Evolutionary conservation across 2,797 vertebrate species (phyloP).

Genomic region (Falco rusticolus): DNA sequence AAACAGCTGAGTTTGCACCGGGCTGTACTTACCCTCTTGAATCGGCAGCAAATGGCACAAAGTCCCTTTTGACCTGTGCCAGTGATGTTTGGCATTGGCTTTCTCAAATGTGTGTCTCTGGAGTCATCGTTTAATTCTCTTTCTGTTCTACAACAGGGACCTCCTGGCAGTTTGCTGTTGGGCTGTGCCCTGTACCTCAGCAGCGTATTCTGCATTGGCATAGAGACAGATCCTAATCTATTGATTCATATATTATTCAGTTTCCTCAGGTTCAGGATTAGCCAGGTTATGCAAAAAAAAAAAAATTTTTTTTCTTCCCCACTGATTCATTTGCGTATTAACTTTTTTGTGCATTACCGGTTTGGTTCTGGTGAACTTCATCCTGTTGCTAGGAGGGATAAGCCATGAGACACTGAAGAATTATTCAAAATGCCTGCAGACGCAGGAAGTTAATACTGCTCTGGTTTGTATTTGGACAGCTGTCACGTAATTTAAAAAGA

Average conservation of each 20-base stretch:
- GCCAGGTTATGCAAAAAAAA: conserved; percentile 5
- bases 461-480: conserved; percentile 45
- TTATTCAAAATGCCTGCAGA: not conserved
- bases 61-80: not conserved
- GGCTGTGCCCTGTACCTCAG: not conserved
- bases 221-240: not conserved
- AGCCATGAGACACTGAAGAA: conserved; percentile 14
- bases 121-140: not conserved
- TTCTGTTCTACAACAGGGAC: not conserved
- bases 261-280: conserved; percentile 5
- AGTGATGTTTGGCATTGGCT: not conserved
- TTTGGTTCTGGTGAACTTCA: conserved; percentile 38
- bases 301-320: not conserved
- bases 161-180: not conserved
- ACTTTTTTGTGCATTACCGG: conserved; percentile 17
- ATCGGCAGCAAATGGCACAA: not conserved
- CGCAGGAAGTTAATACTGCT: conserved; percentile 25
- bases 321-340: not conserved
- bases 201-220: fast-evolving
- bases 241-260: conserved; percentile 8
- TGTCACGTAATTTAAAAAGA: conserved; percentile 25
- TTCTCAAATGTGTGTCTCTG: not conserved
- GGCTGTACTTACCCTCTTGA: too few relatives aligned
- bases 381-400: conserved; percentile 47
- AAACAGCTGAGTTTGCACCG: not conserved